phyloP scores from a whole-genome alignment of 2,797 vertebrate species.

The Pseudochromis fuscus region DNA sequence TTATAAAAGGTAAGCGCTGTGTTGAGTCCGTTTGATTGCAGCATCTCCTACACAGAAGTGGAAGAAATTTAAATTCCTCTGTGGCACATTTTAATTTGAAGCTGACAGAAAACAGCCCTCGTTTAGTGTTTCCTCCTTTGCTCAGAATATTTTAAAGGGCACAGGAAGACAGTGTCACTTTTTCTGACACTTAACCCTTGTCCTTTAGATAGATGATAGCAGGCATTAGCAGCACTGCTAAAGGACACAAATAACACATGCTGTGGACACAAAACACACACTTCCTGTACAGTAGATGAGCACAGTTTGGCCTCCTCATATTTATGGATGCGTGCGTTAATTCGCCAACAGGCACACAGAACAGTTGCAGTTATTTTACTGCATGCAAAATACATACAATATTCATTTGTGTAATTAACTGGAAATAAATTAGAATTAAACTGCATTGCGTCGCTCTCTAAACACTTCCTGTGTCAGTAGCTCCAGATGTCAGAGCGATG shows the following conservation, averaged over 20 bases:
- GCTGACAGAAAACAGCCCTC: slow-evolving; percentile 39
- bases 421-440: not conserved
- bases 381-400: not conserved
- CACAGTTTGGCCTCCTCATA: not conserved
- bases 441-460: slow-evolving; percentile 11
- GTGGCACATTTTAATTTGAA: slow-evolving; percentile 40
- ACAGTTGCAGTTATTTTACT: not conserved
- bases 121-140: slow-evolving; percentile 37
- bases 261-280: not conserved
- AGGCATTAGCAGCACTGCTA: slow-evolving; percentile 42
- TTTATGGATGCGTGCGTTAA: not conserved
- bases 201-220: slow-evolving; percentile 64
- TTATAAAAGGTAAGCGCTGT: not conserved
- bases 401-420: not conserved
- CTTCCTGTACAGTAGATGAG: not conserved
- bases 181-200: slow-evolving; percentile 75
- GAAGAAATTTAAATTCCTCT: slow-evolving; percentile 30
- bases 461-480: slow-evolving; percentile 37
- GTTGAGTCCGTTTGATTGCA: slow-evolving; percentile 13
- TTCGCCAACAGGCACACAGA: not conserved
- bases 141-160: slow-evolving; percentile 65
- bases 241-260: slow-evolving; percentile 40
- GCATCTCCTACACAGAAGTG: not conserved
- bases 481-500: slow-evolving; percentile 46
- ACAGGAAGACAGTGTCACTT: slow-evolving; percentile 63